These are phyloP conservation scores for Drosophila neoperkinsi DNA, from an alignment of 2,888 invertebrate genomes.

Conservation along the genomic window DNA sequence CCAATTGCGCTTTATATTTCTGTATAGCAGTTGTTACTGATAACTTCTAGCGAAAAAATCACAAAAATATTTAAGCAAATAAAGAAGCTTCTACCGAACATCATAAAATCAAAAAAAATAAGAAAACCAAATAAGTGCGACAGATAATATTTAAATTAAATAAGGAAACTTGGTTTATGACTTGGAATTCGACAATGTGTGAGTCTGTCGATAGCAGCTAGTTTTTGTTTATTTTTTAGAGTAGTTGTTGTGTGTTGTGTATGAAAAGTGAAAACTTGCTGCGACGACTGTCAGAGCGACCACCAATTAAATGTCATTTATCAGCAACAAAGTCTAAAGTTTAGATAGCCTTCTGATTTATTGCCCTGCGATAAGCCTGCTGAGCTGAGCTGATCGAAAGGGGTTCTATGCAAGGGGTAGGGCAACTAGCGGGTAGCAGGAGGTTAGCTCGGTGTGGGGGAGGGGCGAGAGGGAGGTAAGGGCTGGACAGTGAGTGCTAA, in stretches of 20 bases:
- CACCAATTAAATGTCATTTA: constrained; percentile 80
- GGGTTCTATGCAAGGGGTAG: neutral
- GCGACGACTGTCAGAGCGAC: constrained; percentile 29
- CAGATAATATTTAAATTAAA: constrained; percentile 32
- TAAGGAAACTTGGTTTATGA: constrained; percentile 35
- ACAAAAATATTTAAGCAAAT: constrained; percentile 63
- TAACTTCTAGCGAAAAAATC: constrained; percentile 52
- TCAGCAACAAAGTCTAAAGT: constrained; percentile 77
- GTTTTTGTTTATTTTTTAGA: neutral
- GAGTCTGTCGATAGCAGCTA: neutral
- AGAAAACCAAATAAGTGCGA: constrained; percentile 4
- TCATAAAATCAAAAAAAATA: constrained; percentile 26
- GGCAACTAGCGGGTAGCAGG: neutral
- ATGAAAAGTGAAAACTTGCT: constrained; percentile 68
- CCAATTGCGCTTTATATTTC: constrained; percentile 29
- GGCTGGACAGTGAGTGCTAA: constrained; percentile 9
- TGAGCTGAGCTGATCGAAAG: constrained; percentile 8
- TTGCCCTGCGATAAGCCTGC: constrained; percentile 71
- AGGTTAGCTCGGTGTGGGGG: neutral
- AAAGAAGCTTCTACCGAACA: constrained; percentile 61
- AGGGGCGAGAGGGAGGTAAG: neutral
- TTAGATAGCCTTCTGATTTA: constrained; percentile 84
- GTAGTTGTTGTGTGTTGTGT: neutral
- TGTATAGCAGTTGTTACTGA: constrained; percentile 32
- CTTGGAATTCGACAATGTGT: constrained; percentile 6